These are phyloP conservation scores for Drosophila histrio DNA, from an alignment of 2,888 invertebrate species.

Conservation along the genomic window DNA sequence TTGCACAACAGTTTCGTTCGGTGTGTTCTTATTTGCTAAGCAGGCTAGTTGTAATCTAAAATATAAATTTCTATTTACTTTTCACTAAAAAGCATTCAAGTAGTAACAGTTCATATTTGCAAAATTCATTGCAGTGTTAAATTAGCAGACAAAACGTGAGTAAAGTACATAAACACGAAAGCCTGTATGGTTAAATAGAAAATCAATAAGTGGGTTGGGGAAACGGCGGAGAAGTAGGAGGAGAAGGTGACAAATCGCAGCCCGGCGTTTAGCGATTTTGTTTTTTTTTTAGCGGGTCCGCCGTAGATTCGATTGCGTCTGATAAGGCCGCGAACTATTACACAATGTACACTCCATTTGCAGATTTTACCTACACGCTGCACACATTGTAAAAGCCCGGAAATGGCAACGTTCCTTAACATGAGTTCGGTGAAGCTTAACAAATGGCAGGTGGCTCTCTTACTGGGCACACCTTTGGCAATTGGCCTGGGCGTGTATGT, in stretches of 20 bases:
- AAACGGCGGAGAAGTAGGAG: conserved; percentile 11
- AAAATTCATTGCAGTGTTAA: conserved; percentile 69
- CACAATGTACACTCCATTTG: conserved; percentile 61
- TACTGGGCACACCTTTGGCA: conserved; percentile 92
- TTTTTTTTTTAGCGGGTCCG: background rate
- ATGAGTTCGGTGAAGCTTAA: conserved; percentile 82
- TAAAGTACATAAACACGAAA: conserved; percentile 12
- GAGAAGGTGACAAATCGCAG: conserved; percentile 31
- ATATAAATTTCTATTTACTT: conserved; percentile 50
- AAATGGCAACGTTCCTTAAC: conserved; percentile 73
- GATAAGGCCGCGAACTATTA: conserved; percentile 60
- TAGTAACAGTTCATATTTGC: conserved; percentile 50
- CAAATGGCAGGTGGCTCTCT: conserved; percentile 94
- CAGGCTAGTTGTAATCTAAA: conserved; percentile 52
- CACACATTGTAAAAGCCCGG: conserved; percentile 23
- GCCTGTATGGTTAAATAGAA: conserved; percentile 22
- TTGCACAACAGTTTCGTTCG: conserved; percentile 41
- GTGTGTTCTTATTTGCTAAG: conserved; percentile 45
- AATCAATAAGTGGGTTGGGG: conserved; percentile 48
- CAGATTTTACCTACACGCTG: conserved; percentile 41
- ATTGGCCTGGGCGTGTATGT: conserved; percentile 91
- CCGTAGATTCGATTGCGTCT: conserved; percentile 13
- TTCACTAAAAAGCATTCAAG: conserved; percentile 56
- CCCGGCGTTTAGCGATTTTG: conserved; percentile 52
- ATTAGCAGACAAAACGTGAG: conserved; percentile 56